phyloP scores from a whole-genome alignment of 2,797 vertebrate species.

The Lemur catta region DNA sequence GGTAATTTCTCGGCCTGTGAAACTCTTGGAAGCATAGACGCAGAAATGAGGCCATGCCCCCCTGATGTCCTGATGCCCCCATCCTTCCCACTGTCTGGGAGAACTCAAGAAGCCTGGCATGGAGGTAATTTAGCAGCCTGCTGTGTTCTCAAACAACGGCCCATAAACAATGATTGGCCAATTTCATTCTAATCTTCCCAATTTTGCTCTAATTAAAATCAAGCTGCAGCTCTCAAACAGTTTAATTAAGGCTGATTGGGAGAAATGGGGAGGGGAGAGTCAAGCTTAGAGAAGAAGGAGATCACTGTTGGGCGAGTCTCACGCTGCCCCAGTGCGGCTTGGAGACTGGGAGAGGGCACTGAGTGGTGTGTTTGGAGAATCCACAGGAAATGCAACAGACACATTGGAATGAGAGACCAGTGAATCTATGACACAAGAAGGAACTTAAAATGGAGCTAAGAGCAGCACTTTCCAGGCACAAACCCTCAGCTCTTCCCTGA shows the following conservation, averaged over 20 bases:
- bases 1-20: not conserved
- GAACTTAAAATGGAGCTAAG: not conserved
- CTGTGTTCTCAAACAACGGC: constrained; percentile 61
- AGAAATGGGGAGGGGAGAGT: constrained; percentile 66
- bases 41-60: not conserved
- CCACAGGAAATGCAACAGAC: not conserved
- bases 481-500: not conserved
- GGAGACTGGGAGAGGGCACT: not conserved
- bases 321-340: not conserved
- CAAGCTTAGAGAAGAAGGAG: constrained; percentile 34
- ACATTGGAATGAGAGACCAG: not conserved
- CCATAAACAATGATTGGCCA: constrained; percentile 75
- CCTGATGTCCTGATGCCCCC: not conserved
- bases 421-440: not conserved
- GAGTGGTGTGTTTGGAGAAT: not conserved
- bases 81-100: constrained; percentile 18
- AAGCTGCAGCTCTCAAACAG: constrained; percentile 80
- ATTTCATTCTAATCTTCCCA: constrained; percentile 82
- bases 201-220: constrained; percentile 86
- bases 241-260: constrained; percentile 82
- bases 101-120: constrained; percentile 49
- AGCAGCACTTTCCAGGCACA: not conserved
- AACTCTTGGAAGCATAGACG: not conserved
- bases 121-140: constrained; percentile 55
- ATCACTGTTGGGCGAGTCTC: not conserved